Base-by-base conservation (phyloP, 2,113 vertebrate species). In the Rhinolophus ferrumequinum region DNA sequence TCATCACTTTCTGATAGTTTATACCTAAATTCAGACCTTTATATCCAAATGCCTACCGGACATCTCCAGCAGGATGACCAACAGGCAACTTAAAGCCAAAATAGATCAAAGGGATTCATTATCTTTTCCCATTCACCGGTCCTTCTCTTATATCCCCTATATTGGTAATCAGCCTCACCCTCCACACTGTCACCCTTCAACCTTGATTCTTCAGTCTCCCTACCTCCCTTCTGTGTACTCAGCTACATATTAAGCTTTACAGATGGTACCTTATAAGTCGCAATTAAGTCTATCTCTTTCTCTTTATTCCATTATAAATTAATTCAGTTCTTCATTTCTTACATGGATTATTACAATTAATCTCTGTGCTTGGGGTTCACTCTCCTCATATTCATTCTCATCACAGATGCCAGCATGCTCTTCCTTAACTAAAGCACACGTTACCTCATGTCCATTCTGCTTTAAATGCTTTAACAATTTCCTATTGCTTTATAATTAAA, bases 401-500 rank as follows among this genome's bases (percentile, higher is more conserved):
- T 87, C 16, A 35, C 0, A 12, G 58, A 38, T 22, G 5, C 18
- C 70, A 54, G 47, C 1, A 13, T 85, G 15, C 5, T 50, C 33
- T 47, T 69, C 62, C 56, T 83, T 84, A 79, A 64, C 13, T 75
- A 62, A 83, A 87, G 35, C 24, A 54, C 26, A 92, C 2, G 33
- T 50, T 69, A 80, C 41, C 10, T 87, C 5, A 44, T 77, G 16
- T 64, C 62, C 15, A 19, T 82, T 62, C 6, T 93, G 18, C 54
- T 72, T 87, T 77, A 82, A 93, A 86, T 62, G 30, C 44, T 90
- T 91, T 41, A 52, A 1, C 85, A 38, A 28, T 58, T 70, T 95
- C 38, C 38, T 24, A 86, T 19, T 84, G 24, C 66, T 80, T 88
- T 80, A 75, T 47, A 94, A 90, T 88, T 88, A 94, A 93, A 56